These are phyloP conservation scores for Cotesia glomerata DNA, from an alignment of 1,140 invertebrate species.

Conservation along the genomic window DNA sequence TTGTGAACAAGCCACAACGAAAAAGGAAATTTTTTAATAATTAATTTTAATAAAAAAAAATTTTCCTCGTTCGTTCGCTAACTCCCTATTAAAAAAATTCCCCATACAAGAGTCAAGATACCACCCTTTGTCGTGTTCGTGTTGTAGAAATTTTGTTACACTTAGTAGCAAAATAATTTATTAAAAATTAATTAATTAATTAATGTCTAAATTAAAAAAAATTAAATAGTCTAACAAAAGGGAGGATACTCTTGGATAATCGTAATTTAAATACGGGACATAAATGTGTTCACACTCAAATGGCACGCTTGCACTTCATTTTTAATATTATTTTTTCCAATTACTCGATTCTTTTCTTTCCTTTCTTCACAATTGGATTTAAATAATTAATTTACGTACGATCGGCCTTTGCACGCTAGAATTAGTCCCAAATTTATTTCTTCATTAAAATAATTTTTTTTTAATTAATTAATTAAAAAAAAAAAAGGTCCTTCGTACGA, in stretches of 20 bases:
- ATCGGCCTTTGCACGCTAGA: conserved; percentile 25
- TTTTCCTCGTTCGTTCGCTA: conserved; percentile 29
- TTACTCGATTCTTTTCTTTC: no score
- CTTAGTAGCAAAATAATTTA: conserved; percentile 36
- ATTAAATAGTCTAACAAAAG: conserved; percentile 20
- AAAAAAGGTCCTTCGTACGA: neutral
- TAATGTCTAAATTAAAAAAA: neutral
- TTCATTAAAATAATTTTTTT: conserved; percentile 18
- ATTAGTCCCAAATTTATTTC: conserved; percentile 26
- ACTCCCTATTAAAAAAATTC: conserved; percentile 45
- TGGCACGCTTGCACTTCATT: conserved; percentile 12
- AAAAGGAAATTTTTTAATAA: conserved; percentile 18
- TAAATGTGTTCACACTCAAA: conserved; percentile 31
- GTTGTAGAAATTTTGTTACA: conserved; percentile 43
- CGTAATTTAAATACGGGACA: conserved; percentile 33
- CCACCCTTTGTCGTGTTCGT: conserved; percentile 55
- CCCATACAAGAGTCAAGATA: conserved; percentile 43
- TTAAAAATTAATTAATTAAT: neutral
- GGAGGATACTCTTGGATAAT: conserved; percentile 38
- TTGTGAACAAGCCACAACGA: conserved; percentile 25
- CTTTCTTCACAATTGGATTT: neutral
- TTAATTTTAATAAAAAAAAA: neutral
- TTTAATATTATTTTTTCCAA: neutral
- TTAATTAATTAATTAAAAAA: neutral
- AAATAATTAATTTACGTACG: conserved; percentile 14